These are phyloP conservation scores for Paguma larvata DNA, from an alignment of 2,797 vertebrate species.

Conservation along the genomic window DNA sequence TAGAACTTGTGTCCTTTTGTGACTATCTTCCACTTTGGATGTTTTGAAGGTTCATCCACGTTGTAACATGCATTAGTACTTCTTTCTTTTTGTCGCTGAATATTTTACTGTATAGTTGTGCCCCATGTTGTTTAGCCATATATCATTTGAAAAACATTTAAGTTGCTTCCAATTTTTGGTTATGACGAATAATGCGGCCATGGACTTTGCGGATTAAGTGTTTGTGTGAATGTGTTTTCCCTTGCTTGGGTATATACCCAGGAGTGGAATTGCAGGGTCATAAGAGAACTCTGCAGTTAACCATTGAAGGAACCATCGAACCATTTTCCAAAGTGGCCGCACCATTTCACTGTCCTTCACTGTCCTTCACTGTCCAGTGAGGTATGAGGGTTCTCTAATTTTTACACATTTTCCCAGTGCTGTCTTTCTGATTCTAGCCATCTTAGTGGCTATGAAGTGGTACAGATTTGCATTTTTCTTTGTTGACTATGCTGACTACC, in stretches of 20 bases:
- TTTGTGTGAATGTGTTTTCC: neutral
- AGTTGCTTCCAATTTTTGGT: neutral
- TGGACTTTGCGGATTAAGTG: neutral
- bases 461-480: neutral
- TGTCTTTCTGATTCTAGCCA: neutral
- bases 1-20: neutral
- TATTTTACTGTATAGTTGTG: neutral
- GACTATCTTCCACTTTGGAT: neutral
- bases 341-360: neutral
- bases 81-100: neutral
- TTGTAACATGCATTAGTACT: neutral
- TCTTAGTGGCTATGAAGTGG: neutral
- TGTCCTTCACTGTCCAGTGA: no score
- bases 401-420: neutral
- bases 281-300: neutral
- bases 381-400: neutral
- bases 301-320: neutral
- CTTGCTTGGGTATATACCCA: neutral
- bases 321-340: neutral
- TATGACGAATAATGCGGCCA: neutral
- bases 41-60: neutral
- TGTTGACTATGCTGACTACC: neutral
- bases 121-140: neutral
- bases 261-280: neutral
- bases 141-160: neutral